Evolutionary conservation across 2,113 vertebrate genomes (phyloP).

Genomic region (Sciurus niger): DNA sequence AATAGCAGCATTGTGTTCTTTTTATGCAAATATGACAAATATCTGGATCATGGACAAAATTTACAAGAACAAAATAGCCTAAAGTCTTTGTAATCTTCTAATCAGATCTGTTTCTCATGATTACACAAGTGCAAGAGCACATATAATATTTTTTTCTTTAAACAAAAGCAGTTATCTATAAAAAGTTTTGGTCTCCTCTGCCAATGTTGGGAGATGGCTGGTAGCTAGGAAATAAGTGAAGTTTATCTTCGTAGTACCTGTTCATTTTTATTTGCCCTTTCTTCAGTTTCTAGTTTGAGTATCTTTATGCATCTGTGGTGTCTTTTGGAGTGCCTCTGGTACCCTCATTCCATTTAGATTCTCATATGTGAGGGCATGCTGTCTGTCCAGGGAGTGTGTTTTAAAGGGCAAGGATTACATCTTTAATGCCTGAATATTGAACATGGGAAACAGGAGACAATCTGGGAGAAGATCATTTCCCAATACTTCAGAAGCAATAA

Average conservation of each 20-base stretch:
- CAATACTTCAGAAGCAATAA: neutral
- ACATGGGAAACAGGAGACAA: slow-evolving; percentile 12
- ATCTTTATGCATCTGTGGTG: neutral
- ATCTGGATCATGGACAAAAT: slow-evolving; percentile 18
- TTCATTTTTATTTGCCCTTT: neutral
- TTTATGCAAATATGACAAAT: slow-evolving; percentile 51
- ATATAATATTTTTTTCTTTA: neutral
- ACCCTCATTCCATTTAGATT: slow-evolving; percentile 30
- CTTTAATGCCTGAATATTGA: slow-evolving; percentile 9
- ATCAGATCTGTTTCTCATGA: neutral
- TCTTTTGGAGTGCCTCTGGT: slow-evolving; percentile 21
- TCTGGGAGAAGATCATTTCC: neutral
- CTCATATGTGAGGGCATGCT: neutral
- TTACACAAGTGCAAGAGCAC: neutral
- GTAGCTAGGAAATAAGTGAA: neutral
- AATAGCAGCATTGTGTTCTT: neutral
- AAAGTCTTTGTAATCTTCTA: slow-evolving; percentile 22
- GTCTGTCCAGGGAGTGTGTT: neutral
- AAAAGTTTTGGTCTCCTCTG: neutral
- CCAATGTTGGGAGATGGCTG: neutral
- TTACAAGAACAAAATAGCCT: slow-evolving; percentile 25
- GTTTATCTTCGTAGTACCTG: neutral
- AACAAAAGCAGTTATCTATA: neutral
- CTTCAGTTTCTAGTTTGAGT: slow-evolving; percentile 23
- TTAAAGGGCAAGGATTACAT: slow-evolving; percentile 8